Evolutionary conservation across 2,113 vertebrate species (phyloP), one percentile per base, ranked within the genome.

Genomic region (Phaetusa simplex): DNA sequence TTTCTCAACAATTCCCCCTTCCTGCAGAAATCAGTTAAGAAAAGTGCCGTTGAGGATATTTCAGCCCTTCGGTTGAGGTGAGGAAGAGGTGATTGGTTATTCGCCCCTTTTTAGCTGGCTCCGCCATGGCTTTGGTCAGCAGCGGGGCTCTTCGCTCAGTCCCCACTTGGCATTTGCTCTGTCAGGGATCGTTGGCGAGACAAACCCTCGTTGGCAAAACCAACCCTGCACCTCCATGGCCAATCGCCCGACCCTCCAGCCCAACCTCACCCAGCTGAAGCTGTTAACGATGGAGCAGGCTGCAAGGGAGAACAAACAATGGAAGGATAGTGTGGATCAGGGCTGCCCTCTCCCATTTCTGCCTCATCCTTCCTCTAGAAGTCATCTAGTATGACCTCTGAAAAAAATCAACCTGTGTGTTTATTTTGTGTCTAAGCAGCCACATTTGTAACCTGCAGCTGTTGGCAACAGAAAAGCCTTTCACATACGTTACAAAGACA

Each of bases 71-170:
- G 36, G 67, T 17, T 38, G 26, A 26, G 1, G 2, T 26, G 61
- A 22, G 4, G 21, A 43, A 8, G 4, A 3, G 22, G 47, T 1
- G 15, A 12, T n/a, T 14, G 38, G 53, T 27, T 9, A 3, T 17
- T 53, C 1, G 1, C 16, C 29, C 45, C 21, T 27, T 55, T 70
- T 26, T 23, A 23, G 34, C 65, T 4, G 36, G 13, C 27, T 20
- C 65, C 1, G 2, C 2, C 1, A 11, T 7, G 22, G 34, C 26
- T 43, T 49, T 1, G 8, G 34, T 4, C 27, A 4, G 30, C 5
- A 2, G 9, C 3, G 3, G 13, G 29, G 45, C 4, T 42, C 50
- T 19, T 81, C 0, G 0, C 24, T 29, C 11, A 0, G 12, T 61
- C 38, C 18, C 27, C 11, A 21, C 14, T 10, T 15, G 30, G 36